These are phyloP conservation scores for Ctena decussata DNA, from an alignment of 2,888 invertebrate species.

Conservation along the genomic window DNA sequence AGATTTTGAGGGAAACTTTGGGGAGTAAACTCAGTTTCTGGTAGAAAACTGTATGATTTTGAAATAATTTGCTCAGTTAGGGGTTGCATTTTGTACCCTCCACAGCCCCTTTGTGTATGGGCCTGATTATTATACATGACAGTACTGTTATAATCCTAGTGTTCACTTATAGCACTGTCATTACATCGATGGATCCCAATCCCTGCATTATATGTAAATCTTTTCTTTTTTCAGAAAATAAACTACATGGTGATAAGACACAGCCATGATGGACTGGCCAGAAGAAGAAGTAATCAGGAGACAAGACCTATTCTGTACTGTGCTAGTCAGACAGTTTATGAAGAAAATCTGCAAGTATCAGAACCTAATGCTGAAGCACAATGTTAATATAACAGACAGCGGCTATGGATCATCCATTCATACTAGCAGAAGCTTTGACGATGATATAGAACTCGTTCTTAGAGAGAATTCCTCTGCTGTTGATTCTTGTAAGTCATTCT, in stretches of 20 bases:
- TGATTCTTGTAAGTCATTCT: slow-evolving; percentile 29
- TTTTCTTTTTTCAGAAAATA: neutral
- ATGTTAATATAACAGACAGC: slow-evolving; percentile 30
- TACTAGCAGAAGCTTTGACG: slow-evolving; percentile 50
- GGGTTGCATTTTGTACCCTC: too few relatives aligned
- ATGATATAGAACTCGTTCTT: slow-evolving; percentile 67
- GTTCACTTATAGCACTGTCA: too few relatives aligned
- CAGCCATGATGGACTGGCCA: neutral
- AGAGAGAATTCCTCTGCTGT: slow-evolving; percentile 39
- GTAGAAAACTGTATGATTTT: too few relatives aligned
- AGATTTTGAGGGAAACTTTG: too few relatives aligned
- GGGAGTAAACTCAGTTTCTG: too few relatives aligned
- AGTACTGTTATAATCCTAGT: too few relatives aligned
- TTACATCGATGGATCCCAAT: too few relatives aligned
- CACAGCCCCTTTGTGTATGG: too few relatives aligned
- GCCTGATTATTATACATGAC: too few relatives aligned
- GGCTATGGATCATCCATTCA: neutral
- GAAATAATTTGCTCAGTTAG: too few relatives aligned
- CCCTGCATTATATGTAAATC: neutral
- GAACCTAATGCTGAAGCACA: slow-evolving; percentile 59
- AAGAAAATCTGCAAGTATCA: slow-evolving; percentile 66
- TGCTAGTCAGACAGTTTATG: slow-evolving; percentile 54
- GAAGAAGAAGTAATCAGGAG: slow-evolving; percentile 1
- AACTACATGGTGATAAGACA: neutral
- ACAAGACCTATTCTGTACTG: slow-evolving; percentile 49